A percentile compares a stretch with the other conserved stretches of the same genome.
Evolutionary conservation across 1,140 invertebrate species (phyloP).

Genomic region (Zaprionus tsacasi): DNA sequence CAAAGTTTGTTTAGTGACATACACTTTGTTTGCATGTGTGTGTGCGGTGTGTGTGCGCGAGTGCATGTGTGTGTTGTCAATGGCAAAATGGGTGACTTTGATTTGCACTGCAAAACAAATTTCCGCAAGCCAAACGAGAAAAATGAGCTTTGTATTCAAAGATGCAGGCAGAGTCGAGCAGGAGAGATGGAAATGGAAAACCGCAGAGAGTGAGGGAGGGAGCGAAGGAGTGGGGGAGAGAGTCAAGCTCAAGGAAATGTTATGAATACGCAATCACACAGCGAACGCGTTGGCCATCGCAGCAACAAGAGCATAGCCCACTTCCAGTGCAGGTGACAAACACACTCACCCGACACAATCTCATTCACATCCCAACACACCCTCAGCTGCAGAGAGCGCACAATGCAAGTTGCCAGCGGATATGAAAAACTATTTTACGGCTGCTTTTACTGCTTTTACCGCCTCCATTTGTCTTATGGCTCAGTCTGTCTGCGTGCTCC

Average conservation of each 20-base stretch:
- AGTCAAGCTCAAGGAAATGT: constrained; percentile 52
- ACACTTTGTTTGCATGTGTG: constrained; percentile 39
- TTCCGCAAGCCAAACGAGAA: constrained; percentile 71
- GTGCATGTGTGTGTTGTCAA: constrained; percentile 35
- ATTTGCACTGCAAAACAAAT: constrained; percentile 66
- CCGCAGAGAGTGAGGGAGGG: background rate
- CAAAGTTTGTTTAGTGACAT: constrained; percentile 76
- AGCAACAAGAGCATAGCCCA: constrained; percentile 2
- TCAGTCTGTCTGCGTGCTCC: too few relatives aligned
- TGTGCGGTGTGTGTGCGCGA: background rate
- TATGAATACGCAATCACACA: constrained; percentile 75
- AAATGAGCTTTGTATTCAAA: constrained; percentile 50
- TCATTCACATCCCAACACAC: too few relatives aligned
- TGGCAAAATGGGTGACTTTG: constrained; percentile 54
- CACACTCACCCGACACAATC: constrained; percentile 4
- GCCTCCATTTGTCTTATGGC: constrained; percentile 14
- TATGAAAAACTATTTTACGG: constrained; percentile 81
- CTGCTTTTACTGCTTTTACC: constrained; percentile 51
- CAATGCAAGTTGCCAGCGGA: constrained; percentile 72
- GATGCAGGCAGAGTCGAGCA: constrained; percentile 4
- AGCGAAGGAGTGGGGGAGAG: background rate
- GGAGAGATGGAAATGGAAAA: background rate
- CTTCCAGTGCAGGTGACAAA: constrained; percentile 60
- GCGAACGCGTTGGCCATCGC: constrained; percentile 30
- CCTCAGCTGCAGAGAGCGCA: constrained; percentile 10